Percentiles rank a stretch among this genome's conserved stretches.
phyloP scores from a whole-genome alignment of 2,797 vertebrate species.

The Coregonus ussuriensis region DNA sequence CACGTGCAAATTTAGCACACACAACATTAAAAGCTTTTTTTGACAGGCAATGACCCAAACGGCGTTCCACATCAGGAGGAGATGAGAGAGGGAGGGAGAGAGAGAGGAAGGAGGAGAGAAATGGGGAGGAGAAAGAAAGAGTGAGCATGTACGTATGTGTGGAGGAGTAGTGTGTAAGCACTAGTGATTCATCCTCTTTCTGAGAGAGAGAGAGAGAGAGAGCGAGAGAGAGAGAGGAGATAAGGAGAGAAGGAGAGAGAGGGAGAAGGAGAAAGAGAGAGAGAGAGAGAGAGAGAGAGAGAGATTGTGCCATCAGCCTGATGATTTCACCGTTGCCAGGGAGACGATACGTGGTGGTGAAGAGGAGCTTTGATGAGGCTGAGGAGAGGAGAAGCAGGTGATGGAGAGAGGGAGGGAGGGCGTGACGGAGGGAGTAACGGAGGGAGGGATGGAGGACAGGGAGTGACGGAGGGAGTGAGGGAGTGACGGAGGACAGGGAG shows the following conservation, averaged over 20 bases:
- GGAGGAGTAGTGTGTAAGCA: too few species aligned
- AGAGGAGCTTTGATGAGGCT: conserved; percentile 61
- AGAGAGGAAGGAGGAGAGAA: neutral
- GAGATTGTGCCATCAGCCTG: conserved; percentile 70
- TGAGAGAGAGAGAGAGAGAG: conserved; percentile 8
- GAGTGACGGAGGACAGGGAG: too few species aligned
- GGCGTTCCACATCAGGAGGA: neutral
- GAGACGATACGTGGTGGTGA: conserved; percentile 61
- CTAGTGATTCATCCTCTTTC: too few species aligned
- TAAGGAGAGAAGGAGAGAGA: conserved; percentile 10
- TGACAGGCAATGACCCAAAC: too few species aligned
- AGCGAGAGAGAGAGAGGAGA: conserved; percentile 6
- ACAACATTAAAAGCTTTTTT: too few species aligned
- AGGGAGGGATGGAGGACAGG: too few species aligned
- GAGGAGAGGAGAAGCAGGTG: neutral
- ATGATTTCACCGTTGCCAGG: conserved; percentile 84
- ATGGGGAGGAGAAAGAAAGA: too few species aligned
- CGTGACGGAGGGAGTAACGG: neutral
- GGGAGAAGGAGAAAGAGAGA: too few species aligned
- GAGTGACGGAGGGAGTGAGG: too few species aligned
- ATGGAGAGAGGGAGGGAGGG: conserved; percentile 3
- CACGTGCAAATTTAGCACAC: too few species aligned
- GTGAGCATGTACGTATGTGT: too few species aligned
- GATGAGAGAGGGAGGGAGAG: conserved; percentile 15
- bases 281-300: conserved; percentile 36